These are phyloP conservation scores for Crotalus helleri DNA, from an alignment of 2,113 vertebrate genomes.

Conservation along the genomic window DNA sequence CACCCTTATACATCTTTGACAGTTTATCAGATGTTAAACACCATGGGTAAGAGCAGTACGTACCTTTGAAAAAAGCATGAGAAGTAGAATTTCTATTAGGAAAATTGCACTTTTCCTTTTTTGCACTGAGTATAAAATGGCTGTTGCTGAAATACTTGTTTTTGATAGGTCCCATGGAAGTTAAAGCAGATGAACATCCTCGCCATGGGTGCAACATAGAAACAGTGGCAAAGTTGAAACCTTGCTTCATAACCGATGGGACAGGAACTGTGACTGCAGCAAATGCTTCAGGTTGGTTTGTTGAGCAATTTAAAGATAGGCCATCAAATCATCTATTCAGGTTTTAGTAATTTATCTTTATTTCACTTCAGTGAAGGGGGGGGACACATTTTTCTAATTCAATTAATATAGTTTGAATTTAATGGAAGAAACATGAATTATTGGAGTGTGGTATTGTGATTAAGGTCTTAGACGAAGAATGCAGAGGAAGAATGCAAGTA, in stretches of 20 bases:
- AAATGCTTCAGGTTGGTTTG: constrained; percentile 86
- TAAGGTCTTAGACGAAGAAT: too few species aligned
- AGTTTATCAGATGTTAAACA: not conserved
- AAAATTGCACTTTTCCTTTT: not conserved
- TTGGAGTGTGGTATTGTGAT: too few species aligned
- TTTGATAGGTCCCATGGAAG: constrained; percentile 80
- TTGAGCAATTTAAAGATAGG: not conserved
- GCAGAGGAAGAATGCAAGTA: too few species aligned
- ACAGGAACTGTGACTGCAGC: constrained; percentile 89
- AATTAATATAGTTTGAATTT: too few species aligned
- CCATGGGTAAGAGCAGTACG: not conserved
- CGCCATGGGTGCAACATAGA: constrained; percentile 85
- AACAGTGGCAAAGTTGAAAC: constrained; percentile 82
- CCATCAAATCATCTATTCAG: not conserved
- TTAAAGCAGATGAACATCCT: constrained; percentile 89
- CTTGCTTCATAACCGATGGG: constrained; percentile 84
- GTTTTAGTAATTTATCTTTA: not conserved
- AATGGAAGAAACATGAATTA: too few species aligned
- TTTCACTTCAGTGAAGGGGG: too few species aligned
- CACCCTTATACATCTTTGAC: not conserved
- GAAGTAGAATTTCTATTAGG: not conserved
- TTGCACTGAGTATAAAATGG: not conserved
- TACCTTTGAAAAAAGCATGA: not conserved
- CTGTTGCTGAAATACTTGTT: not conserved
- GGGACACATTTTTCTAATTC: too few species aligned